Evolutionary conservation across 2,888 invertebrate species (phyloP).

Genomic region (Chrysopilus asiliformis): DNA sequence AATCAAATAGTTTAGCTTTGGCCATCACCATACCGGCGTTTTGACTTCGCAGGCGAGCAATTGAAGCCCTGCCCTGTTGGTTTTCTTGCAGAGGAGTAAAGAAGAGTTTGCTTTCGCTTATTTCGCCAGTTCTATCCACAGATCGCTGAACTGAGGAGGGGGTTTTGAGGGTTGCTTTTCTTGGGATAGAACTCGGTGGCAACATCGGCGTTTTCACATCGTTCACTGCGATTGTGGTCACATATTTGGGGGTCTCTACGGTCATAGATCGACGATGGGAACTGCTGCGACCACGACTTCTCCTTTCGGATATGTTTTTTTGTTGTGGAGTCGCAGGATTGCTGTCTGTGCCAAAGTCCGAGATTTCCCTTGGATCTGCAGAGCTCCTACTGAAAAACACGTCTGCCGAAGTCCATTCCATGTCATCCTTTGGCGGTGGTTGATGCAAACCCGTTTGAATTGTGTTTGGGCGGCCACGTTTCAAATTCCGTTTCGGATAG

Average conservation of each 20-base stretch:
- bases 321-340: too few species aligned
- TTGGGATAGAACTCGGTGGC: conserved; percentile 19
- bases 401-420: conserved; percentile 33
- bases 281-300: neutral
- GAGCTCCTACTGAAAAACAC: conserved; percentile 27
- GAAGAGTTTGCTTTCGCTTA: conserved; percentile 4
- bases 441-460: conserved; percentile 31
- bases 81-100: conserved; percentile 27
- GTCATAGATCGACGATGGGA: conserved; percentile 1
- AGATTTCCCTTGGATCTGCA: conserved; percentile 1
- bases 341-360: too few species aligned
- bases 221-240: conserved; percentile 6
- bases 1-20: conserved; percentile 63
- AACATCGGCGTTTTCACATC: conserved; percentile 22
- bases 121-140: conserved; percentile 6
- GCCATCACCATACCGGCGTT: conserved; percentile 72
- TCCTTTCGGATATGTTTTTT: conserved; percentile 1
- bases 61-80: conserved; percentile 52
- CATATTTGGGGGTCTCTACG: conserved; percentile 3
- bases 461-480: conserved; percentile 40
- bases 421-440: conserved; percentile 10
- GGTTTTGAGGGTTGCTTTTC: conserved; percentile 6
- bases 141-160: conserved; percentile 9
- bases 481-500: conserved; percentile 42
- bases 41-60: conserved; percentile 55